Base-by-base conservation (phyloP, 2,888 invertebrate species). In the Lepeophtheirus nordmannii region DNA sequence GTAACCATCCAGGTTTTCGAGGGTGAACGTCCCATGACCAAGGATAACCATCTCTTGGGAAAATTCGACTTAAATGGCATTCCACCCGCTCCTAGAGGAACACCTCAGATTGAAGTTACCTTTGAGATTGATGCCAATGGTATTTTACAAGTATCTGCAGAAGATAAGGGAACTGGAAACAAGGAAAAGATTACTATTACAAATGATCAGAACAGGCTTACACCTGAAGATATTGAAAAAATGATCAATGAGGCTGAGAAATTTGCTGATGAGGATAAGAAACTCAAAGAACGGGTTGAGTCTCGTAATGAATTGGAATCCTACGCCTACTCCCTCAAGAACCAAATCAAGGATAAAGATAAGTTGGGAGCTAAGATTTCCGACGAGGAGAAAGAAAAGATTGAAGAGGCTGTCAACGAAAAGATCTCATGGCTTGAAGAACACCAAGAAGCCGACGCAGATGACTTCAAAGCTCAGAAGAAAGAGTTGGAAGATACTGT, bases 211-310 rank as follows among this genome's bases (percentile, higher is more conserved):
- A 96, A 96, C 78, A 82, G 96, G 70, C 78, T 98, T 69, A 92
- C 93, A 14, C 96, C 94, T 7, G 97, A 98, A 71, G 97, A 98
- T 73, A 99, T 98, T 71, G 96, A 98, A 75, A 82, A 93, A 69
- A 98, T 99, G 98, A 94, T 98, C 77, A 89, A 89, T 69, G 97
- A 98, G 75, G 96, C 97, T 0, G 98, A 98, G 79, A 91, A 90
- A 77, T 98, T 96, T 78, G 93, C 96, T 20, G 97, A 97, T 73
- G 97, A 98, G 71, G 98, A 99, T 78, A 94, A 94, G 80, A 92
- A 91, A 77, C 79, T 92, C 70, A 92, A 92, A 79, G 92, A 96
- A 77, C 83, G 87, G 64, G 93, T 97, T 5, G 97, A 97, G 75
- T 86, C 96, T 5, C 85, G 93, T 70, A 97, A 97, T 76, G 97